phyloP scores from a whole-genome alignment of 2,888 invertebrate genomes.

The Tenthredo amoena region DNA sequence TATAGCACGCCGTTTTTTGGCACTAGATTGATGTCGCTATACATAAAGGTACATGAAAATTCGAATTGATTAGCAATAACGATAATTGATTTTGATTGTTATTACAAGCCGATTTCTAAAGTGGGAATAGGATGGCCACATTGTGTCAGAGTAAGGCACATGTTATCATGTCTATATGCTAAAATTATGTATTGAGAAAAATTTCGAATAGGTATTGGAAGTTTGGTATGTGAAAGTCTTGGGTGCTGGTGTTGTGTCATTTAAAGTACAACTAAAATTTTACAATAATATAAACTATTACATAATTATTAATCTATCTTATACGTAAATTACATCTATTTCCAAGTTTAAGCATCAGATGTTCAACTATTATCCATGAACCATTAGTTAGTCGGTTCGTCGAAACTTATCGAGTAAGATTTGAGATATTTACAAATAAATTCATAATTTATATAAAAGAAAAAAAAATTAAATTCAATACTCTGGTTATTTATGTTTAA shows the following conservation, averaged over 20 bases:
- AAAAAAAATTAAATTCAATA: slow-evolving; percentile 42
- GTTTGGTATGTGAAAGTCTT: slow-evolving; percentile 40
- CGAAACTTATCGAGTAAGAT: slow-evolving; percentile 50
- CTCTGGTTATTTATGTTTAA: slow-evolving; percentile 2
- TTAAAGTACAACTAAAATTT: slow-evolving; percentile 53
- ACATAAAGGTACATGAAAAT: slow-evolving; percentile 60
- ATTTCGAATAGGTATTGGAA: slow-evolving; percentile 54
- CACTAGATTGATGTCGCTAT: slow-evolving; percentile 60
- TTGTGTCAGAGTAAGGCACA: slow-evolving; percentile 66
- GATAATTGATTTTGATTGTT: slow-evolving; percentile 47
- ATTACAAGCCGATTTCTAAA: slow-evolving; percentile 53
- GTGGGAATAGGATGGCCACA: slow-evolving; percentile 52
- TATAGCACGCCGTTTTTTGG: slow-evolving; percentile 60
- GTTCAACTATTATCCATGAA: slow-evolving; percentile 51
- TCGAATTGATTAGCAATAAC: slow-evolving; percentile 62
- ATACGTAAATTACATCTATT: slow-evolving; percentile 55
- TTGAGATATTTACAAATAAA: slow-evolving; percentile 61
- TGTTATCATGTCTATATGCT: slow-evolving; percentile 63
- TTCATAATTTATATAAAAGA: slow-evolving; percentile 49
- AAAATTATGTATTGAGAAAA: slow-evolving; percentile 57
- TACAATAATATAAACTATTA: slow-evolving; percentile 46
- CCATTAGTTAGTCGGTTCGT: slow-evolving; percentile 52
- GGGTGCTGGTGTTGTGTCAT: slow-evolving; percentile 51
- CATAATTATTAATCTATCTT: slow-evolving; percentile 59
- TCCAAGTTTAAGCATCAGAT: slow-evolving; percentile 56